Percentiles rank a stretch among this genome's conserved stretches.
phyloP scores from a whole-genome alignment of 92 coral and sea anemone genomes.

The Epizoanthus fatuus region DNA sequence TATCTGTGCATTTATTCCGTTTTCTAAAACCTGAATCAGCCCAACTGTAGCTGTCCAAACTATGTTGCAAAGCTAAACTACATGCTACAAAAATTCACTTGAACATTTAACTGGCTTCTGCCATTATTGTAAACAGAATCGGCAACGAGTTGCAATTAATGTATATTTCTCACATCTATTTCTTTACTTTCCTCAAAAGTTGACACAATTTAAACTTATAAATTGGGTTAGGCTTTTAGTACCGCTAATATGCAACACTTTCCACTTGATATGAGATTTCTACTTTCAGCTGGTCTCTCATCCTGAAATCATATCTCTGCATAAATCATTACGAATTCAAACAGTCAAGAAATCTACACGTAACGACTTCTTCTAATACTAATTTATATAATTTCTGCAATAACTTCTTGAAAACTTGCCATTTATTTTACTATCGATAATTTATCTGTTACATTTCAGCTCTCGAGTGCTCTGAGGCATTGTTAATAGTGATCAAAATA shows the following conservation, averaged over 20 bases:
- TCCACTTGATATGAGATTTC: not conserved
- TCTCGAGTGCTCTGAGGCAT: not conserved
- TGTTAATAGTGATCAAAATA: constrained; percentile 1
- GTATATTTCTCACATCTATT: too few species aligned
- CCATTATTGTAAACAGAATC: not conserved
- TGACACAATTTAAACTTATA: not conserved
- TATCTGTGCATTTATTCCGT: too few species aligned
- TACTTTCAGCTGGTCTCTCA: not conserved
- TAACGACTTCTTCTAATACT: constrained; percentile 20
- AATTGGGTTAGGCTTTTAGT: not conserved
- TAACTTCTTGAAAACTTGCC: not conserved
- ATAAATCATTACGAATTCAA: not conserved
- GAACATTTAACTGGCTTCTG: constrained; percentile 2
- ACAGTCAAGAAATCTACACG: constrained; percentile 1
- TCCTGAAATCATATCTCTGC: constrained; percentile 19
- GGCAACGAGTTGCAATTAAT: too few species aligned
- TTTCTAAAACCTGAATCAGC: too few species aligned
- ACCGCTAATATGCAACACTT: not conserved
- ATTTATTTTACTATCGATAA: not conserved
- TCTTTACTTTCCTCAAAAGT: not conserved
- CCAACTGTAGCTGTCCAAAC: constrained; percentile 2
- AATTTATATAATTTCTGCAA: not conserved
- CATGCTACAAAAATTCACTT: not conserved
- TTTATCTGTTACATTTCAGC: not conserved
- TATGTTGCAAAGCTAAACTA: too few species aligned